Conservation (phyloP, 2,888 invertebrate species). For the Drosophila birchii region DNA sequence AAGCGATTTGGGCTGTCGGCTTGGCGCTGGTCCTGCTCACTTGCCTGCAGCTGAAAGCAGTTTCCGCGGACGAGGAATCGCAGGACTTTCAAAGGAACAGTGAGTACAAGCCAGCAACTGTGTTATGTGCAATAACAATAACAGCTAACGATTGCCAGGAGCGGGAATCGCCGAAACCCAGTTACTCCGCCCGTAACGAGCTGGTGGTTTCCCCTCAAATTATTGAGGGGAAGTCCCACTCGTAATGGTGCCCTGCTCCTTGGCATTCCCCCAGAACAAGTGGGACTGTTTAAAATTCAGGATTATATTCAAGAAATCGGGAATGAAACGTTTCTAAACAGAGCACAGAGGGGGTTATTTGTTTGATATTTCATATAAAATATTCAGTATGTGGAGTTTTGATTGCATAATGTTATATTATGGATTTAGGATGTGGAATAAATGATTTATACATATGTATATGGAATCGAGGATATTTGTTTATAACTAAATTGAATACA, state of each 20-base stretch:
- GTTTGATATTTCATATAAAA: slow-evolving; percentile 10
- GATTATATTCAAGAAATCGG: slow-evolving; percentile 11
- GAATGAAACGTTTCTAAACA: background rate
- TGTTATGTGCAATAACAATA: slow-evolving; percentile 26
- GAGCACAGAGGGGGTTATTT: background rate
- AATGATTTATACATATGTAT: background rate
- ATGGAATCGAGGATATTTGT: background rate
- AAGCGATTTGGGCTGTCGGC: slow-evolving; percentile 63
- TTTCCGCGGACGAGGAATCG: slow-evolving; percentile 82
- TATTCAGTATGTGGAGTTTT: background rate
- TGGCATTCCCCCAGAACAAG: background rate
- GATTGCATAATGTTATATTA: background rate
- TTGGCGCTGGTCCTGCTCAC: slow-evolving; percentile 53
- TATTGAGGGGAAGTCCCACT: slow-evolving; percentile 20
- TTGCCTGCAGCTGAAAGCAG: slow-evolving; percentile 50
- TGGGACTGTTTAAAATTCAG: slow-evolving; percentile 25
- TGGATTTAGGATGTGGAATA: background rate
- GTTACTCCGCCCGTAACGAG: slow-evolving; percentile 31
- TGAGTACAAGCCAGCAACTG: slow-evolving; percentile 71
- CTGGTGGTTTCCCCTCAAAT: slow-evolving; percentile 33
- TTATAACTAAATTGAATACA: background rate
- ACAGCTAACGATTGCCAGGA: slow-evolving; percentile 40
- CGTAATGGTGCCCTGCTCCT: slow-evolving; percentile 2
- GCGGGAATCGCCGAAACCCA: slow-evolving; percentile 19
- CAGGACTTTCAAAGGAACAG: slow-evolving; percentile 85